Evolutionary conservation across 2,797 vertebrate genomes (phyloP).

Genomic region (Notolabrus celidotus): DNA sequence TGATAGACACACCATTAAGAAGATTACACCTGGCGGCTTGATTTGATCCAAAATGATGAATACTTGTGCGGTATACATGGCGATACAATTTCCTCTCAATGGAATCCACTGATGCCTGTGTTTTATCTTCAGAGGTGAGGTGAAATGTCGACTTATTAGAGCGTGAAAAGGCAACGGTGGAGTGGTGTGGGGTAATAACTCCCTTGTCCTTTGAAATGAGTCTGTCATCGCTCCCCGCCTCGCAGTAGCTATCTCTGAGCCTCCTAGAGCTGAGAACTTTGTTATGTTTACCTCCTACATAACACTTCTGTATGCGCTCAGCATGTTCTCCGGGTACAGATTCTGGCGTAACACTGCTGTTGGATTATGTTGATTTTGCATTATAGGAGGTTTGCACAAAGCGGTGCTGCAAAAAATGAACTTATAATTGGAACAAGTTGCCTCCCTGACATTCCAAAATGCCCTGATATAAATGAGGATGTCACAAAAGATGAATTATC

Average conservation of each 20-base stretch:
- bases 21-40: conserved; percentile 73
- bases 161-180: conserved; percentile 76
- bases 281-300: conserved; percentile 35
- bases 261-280: conserved; percentile 56
- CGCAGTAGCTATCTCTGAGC: conserved; percentile 43
- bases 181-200: conserved; percentile 76
- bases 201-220: conserved; percentile 80
- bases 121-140: conserved; percentile 76
- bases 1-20: conserved; percentile 74
- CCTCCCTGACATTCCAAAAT: conserved; percentile 54
- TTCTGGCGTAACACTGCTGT: conserved; percentile 8
- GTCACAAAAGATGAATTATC: conserved; percentile 52
- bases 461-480: conserved; percentile 44
- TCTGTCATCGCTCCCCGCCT: conserved; percentile 66
- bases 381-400: not conserved
- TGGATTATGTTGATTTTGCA: conserved; percentile 26
- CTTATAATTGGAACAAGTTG: conserved; percentile 63
- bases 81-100: conserved; percentile 70
- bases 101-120: conserved; percentile 73
- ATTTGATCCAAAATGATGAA: conserved; percentile 76
- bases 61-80: conserved; percentile 58
- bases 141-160: conserved; percentile 78
- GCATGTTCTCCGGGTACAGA: conserved; percentile 15
- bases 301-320: conserved; percentile 31
- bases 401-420: conserved; percentile 38